These are phyloP conservation scores for Drosophila merina DNA, from an alignment of 2,888 invertebrate species.

Conservation along the genomic window DNA sequence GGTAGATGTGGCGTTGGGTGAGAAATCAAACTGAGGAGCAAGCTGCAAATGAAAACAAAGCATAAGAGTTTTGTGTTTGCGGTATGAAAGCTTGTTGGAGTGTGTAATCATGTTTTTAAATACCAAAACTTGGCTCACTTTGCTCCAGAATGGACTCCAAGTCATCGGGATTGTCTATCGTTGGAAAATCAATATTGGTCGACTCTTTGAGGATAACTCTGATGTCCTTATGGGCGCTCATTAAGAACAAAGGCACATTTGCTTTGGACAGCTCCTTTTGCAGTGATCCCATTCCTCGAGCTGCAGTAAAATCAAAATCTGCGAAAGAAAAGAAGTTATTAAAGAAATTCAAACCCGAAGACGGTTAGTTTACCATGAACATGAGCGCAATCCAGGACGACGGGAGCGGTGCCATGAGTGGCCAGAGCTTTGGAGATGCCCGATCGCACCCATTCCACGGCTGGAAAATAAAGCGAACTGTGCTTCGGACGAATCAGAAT, in stretches of 20 bases:
- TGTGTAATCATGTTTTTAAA: not conserved
- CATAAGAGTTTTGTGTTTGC: not conserved
- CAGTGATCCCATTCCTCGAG: slow-evolving; percentile 91
- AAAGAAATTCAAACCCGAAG: not conserved
- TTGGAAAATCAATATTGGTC: slow-evolving; percentile 76
- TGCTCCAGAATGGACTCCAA: slow-evolving; percentile 77
- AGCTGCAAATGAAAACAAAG: slow-evolving; percentile 24
- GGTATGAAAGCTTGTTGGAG: not conserved
- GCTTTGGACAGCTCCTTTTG: slow-evolving; percentile 89
- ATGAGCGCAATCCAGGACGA: slow-evolving; percentile 92
- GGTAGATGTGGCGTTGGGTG: slow-evolving; percentile 1
- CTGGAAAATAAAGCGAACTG: slow-evolving; percentile 91
- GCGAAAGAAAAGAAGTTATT: not conserved
- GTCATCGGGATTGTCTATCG: slow-evolving; percentile 78
- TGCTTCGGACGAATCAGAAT: slow-evolving; percentile 91
- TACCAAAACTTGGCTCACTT: slow-evolving; percentile 65
- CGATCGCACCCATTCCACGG: slow-evolving; percentile 92
- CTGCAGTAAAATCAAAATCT: slow-evolving; percentile 94
- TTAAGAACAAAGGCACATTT: slow-evolving; percentile 89
- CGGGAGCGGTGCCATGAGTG: slow-evolving; percentile 89
- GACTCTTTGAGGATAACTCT: slow-evolving; percentile 81
- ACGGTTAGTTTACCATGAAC: slow-evolving; percentile 86
- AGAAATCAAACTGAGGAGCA: slow-evolving; percentile 26
- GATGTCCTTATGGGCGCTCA: slow-evolving; percentile 83
- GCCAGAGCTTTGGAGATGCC: slow-evolving; percentile 90